Percentiles rank a stretch among this genome's conserved stretches.
phyloP scores from a whole-genome alignment of 2,888 invertebrate species.

The Diogma glabrata region DNA sequence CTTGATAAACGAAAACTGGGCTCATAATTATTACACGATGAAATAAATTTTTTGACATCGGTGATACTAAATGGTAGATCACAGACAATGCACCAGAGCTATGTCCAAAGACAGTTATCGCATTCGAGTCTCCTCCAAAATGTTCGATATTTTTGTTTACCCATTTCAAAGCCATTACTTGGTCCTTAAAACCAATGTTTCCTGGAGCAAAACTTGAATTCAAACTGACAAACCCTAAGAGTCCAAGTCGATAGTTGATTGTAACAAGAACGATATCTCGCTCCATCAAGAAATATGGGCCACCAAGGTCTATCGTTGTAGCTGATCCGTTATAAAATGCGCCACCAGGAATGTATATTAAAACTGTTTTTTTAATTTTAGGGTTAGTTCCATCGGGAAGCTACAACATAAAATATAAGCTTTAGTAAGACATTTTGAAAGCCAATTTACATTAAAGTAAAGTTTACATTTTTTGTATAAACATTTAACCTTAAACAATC shows the following conservation, averaged over 20 bases:
- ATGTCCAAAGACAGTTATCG: conserved; percentile 41
- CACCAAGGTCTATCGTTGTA: conserved; percentile 28
- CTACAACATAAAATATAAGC: too few species aligned
- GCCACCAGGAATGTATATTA: conserved; percentile 52
- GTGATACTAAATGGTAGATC: conserved; percentile 30
- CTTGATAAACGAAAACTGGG: conserved; percentile 31
- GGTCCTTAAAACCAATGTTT: conserved; percentile 46
- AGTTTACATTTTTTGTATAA: conserved; percentile 35
- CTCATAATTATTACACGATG: conserved; percentile 43
- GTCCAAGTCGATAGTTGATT: conserved; percentile 47
- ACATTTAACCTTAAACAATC: conserved; percentile 45
- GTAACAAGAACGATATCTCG: conserved; percentile 47
- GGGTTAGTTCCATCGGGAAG: neutral
- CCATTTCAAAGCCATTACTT: conserved; percentile 43
- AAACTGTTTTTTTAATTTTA: conserved; percentile 39
- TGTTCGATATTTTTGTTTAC: conserved; percentile 39
- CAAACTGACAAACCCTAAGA: conserved; percentile 40
- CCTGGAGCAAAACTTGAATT: conserved; percentile 42
- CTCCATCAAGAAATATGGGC: conserved; percentile 47
- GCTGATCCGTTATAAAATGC: conserved; percentile 43
- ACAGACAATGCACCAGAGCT: conserved; percentile 27
- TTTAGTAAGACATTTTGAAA: too few species aligned
- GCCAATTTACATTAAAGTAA: neutral
- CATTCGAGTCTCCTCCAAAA: conserved; percentile 42
- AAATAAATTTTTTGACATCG: conserved; percentile 36